phyloP scores from a whole-genome alignment of 2,113 vertebrate species.

The Ammodramus savannarum region DNA sequence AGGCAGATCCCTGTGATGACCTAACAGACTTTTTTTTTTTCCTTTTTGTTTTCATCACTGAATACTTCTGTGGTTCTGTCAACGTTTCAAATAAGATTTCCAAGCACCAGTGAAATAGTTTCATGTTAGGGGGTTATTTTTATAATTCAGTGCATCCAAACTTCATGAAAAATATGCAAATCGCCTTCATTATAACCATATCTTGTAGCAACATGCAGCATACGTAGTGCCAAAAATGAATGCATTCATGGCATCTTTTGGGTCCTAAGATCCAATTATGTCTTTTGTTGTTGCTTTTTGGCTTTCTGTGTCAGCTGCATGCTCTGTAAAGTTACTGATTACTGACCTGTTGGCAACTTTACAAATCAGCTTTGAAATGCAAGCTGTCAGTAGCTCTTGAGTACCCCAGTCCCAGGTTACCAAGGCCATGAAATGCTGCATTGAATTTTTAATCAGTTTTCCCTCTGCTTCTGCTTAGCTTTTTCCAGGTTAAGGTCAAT shows the following conservation, averaged over 20 bases:
- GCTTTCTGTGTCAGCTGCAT: conserved; percentile 30
- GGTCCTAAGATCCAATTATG: conserved; percentile 10
- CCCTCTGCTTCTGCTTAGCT: conserved; percentile 26
- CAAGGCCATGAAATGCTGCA: conserved; percentile 11
- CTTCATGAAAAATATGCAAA: conserved; percentile 66
- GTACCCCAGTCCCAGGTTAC: conserved; percentile 26
- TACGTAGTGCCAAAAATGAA: conserved; percentile 43
- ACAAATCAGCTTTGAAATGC: conserved; percentile 42
- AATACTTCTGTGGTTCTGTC: conserved; percentile 27
- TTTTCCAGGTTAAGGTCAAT: conserved; percentile 65
- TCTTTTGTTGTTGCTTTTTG: conserved; percentile 14
- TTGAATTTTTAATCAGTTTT: conserved; percentile 63
- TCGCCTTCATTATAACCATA: conserved; percentile 59
- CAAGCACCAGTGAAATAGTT: conserved; percentile 30
- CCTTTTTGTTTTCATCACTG: background rate
- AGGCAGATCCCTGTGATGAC: conserved; percentile 27
- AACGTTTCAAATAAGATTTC: conserved; percentile 1
- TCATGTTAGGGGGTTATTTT: conserved; percentile 45
- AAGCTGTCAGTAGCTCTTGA: conserved; percentile 2
- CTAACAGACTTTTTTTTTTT: background rate
- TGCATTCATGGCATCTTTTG: conserved; percentile 39
- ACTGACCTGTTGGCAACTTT: conserved; percentile 47
- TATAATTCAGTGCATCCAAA: conserved; percentile 52
- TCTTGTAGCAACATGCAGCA: conserved; percentile 59
- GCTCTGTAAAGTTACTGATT: conserved; percentile 51